Conservation (phyloP, 2,113 vertebrate genomes). For the Lonchura striata region DNA sequence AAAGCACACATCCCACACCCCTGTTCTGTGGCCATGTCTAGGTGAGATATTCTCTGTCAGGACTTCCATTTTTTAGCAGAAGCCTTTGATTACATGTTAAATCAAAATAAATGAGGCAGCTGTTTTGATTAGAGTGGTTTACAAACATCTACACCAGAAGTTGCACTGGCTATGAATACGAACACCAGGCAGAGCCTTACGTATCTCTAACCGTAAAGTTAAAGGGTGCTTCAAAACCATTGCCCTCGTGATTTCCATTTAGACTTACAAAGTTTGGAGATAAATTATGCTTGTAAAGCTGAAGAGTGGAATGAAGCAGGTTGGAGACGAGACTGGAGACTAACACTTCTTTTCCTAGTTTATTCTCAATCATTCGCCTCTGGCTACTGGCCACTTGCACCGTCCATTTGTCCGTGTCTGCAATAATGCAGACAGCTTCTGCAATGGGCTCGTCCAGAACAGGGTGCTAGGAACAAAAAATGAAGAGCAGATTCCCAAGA, state of each 20-base stretch:
- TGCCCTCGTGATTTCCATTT: rapidly evolving
- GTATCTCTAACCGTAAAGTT: neutral
- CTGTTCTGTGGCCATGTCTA: neutral
- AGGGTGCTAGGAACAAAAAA: constrained; percentile 83
- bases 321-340: constrained; percentile 94
- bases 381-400: constrained; percentile 98
- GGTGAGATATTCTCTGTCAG: neutral
- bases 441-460: constrained; percentile 97
- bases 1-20: neutral
- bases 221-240: neutral
- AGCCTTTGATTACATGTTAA: neutral
- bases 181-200: neutral
- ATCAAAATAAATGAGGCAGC: neutral
- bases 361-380: constrained; percentile 87
- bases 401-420: constrained; percentile 96
- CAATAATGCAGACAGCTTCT: constrained; percentile 97
- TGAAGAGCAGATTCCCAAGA: neutral
- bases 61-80: neutral
- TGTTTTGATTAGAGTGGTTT: neutral
- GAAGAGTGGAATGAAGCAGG: constrained; percentile 93
- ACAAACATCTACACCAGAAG: neutral
- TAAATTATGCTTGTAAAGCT: constrained; percentile 95
- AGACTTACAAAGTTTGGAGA: constrained; percentile 95
- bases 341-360: constrained; percentile 93
- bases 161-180: neutral